phyloP scores from a whole-genome alignment of 2,888 invertebrate species.

The Zaprionus bogoriensis region DNA sequence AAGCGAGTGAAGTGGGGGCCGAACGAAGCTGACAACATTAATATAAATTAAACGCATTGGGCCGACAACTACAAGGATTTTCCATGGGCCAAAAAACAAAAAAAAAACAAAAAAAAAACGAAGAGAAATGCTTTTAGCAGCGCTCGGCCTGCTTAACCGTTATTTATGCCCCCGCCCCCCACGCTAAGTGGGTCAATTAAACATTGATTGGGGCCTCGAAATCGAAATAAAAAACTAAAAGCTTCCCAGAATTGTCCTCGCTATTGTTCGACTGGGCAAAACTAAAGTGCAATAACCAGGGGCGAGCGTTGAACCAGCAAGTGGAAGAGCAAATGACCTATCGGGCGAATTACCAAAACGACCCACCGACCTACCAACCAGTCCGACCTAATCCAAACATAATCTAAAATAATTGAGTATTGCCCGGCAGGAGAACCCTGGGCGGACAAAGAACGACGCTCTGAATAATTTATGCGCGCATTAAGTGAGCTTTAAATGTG shows the following conservation, averaged over 20 bases:
- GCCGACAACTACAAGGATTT: constrained; percentile 49
- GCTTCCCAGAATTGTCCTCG: constrained; percentile 26
- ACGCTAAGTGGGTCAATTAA: constrained; percentile 77
- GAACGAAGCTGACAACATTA: constrained; percentile 56
- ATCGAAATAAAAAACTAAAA: constrained; percentile 39
- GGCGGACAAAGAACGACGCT: constrained; percentile 10
- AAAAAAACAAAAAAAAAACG: constrained; percentile 19
- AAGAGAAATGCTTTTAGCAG: constrained; percentile 64
- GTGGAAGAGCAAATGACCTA: neutral
- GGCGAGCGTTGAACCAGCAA: constrained; percentile 54
- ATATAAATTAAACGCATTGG: constrained; percentile 72
- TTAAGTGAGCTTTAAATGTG: constrained; percentile 68
- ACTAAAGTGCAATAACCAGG: constrained; percentile 73
- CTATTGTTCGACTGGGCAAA: constrained; percentile 22
- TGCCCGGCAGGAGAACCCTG: constrained; percentile 35
- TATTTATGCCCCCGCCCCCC: constrained; percentile 63
- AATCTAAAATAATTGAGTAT: constrained; percentile 78
- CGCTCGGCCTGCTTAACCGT: constrained; percentile 61
- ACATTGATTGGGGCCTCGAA: constrained; percentile 64
- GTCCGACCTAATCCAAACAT: constrained; percentile 69
- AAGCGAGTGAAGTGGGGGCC: neutral
- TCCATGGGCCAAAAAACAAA: no score
- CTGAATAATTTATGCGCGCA: constrained; percentile 75
- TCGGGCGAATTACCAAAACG: no score
- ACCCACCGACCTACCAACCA: constrained; percentile 44